A percentile compares a stretch with the other conserved stretches of the same genome.
Conservation (phyloP, 2,888 invertebrate species). For the Cynaeus angustus region DNA sequence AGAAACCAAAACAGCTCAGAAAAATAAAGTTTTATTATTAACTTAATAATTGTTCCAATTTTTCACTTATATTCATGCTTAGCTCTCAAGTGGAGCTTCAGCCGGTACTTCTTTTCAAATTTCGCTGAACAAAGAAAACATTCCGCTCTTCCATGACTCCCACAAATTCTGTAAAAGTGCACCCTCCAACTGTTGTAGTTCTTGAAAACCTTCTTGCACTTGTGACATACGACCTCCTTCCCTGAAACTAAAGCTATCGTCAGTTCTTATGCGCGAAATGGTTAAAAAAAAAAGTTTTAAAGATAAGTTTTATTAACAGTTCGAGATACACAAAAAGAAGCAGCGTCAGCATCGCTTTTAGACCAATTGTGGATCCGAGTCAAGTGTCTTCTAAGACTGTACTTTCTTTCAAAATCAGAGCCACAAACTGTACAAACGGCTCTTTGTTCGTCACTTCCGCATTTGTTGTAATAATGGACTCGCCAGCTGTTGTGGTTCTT, state of each 20-base stretch:
- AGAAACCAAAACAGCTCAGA: too few relatives aligned
- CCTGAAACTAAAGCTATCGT: conserved; percentile 4
- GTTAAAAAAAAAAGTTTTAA: background rate
- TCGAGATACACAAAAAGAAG: background rate
- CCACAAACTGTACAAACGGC: conserved; percentile 54
- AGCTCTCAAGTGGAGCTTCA: conserved; percentile 51
- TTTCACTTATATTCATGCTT: too few relatives aligned
- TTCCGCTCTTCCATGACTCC: conserved; percentile 2
- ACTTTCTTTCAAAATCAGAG: conserved; percentile 57
- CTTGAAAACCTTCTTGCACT: conserved; percentile 54
- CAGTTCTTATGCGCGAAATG: background rate
- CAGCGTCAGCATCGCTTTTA: conserved; percentile 1
- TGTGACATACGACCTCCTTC: conserved; percentile 34
- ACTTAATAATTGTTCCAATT: too few relatives aligned
- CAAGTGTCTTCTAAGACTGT: conserved; percentile 54
- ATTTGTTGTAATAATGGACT: conserved; percentile 48
- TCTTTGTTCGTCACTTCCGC: conserved; percentile 34
- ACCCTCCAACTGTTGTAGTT: conserved; percentile 51
- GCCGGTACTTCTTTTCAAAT: conserved; percentile 56
- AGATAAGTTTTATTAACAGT: conserved; percentile 14
- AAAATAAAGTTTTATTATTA: too few relatives aligned
- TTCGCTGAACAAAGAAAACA: conserved; percentile 56
- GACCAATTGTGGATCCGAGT: conserved; percentile 44
- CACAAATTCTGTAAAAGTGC: conserved; percentile 48
- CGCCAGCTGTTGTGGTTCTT: conserved; percentile 51